These are phyloP conservation scores for Spea multiplicata DNA, from an alignment of 2,113 vertebrate species.

Conservation along the genomic window DNA sequence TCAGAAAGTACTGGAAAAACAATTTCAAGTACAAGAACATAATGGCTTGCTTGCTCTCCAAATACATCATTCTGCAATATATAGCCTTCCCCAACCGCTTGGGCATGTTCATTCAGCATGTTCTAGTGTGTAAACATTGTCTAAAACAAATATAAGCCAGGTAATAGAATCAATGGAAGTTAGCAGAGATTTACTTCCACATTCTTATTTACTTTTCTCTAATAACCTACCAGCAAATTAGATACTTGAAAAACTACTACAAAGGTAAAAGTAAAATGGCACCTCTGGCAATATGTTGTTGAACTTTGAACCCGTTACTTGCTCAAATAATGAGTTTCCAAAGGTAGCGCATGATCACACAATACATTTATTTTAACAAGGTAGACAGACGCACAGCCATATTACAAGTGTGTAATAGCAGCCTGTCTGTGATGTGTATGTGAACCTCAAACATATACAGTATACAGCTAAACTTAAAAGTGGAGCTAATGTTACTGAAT, in stretches of 20 bases:
- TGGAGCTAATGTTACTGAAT: constrained; percentile 27
- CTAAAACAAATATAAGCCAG: constrained; percentile 25
- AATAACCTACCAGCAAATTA: constrained; percentile 18
- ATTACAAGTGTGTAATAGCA: not conserved
- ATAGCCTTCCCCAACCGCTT: constrained; percentile 24
- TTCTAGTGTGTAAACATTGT: constrained; percentile 36
- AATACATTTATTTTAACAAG: constrained; percentile 12
- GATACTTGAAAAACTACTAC: constrained; percentile 35
- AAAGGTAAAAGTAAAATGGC: constrained; percentile 32
- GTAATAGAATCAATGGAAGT: constrained; percentile 37
- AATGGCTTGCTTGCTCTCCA: constrained; percentile 15
- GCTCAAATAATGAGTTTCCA: constrained; percentile 38
- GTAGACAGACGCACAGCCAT: constrained; percentile 2
- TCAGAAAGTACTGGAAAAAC: not conserved
- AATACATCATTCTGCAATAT: constrained; percentile 24
- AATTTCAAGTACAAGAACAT: not conserved
- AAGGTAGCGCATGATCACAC: constrained; percentile 10
- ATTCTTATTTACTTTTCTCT: constrained; percentile 39
- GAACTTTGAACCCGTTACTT: constrained; percentile 39
- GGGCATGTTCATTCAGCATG: constrained; percentile 28
- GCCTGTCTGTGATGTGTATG: not conserved
- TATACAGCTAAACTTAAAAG: constrained; percentile 13
- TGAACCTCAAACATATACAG: constrained; percentile 17
- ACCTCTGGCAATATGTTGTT: constrained; percentile 41
- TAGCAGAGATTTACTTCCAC: constrained; percentile 38